phyloP scores from a whole-genome alignment of 30 jellyfish, hydroid and myxozoan species.

The Aurelia coerulea region DNA sequence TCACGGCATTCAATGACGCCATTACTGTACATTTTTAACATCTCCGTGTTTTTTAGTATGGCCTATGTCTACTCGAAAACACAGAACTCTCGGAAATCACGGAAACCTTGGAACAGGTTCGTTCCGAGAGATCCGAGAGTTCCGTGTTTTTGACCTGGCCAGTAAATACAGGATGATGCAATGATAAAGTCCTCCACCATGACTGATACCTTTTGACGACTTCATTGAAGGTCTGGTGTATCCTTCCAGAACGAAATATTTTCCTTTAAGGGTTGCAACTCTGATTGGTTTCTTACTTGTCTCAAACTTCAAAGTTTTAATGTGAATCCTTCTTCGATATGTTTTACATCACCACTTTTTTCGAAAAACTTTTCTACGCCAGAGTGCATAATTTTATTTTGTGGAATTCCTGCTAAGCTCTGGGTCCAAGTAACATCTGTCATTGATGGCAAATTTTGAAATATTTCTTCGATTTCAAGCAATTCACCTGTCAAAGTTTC shows the following conservation, averaged over 20 bases:
- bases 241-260: conserved; percentile 18
- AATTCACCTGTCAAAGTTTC: too few species aligned
- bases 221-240: conserved; percentile 30
- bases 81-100: too few species aligned
- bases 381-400: conserved; percentile 1
- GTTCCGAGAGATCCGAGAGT: too few species aligned
- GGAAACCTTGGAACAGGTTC: too few species aligned
- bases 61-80: too few species aligned
- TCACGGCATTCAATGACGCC: too few species aligned
- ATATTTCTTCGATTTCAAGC: too few species aligned
- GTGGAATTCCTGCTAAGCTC: not conserved
- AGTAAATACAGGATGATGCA: conserved; percentile 4
- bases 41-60: too few species aligned
- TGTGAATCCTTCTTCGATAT: not conserved
- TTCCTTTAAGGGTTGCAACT: not conserved
- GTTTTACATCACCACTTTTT: not conserved
- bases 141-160: too few species aligned
- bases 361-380: not conserved
- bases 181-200: conserved; percentile 18
- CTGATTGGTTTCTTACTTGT: conserved; percentile 19
- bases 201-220: conserved; percentile 14
- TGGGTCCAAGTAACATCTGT: conserved; percentile 17
- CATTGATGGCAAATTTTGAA: too few species aligned
- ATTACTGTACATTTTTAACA: too few species aligned
- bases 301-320: conserved; percentile 25